phyloP scores from a whole-genome alignment of 2,888 invertebrate genomes.

The Ditylenchus weischeri region DNA sequence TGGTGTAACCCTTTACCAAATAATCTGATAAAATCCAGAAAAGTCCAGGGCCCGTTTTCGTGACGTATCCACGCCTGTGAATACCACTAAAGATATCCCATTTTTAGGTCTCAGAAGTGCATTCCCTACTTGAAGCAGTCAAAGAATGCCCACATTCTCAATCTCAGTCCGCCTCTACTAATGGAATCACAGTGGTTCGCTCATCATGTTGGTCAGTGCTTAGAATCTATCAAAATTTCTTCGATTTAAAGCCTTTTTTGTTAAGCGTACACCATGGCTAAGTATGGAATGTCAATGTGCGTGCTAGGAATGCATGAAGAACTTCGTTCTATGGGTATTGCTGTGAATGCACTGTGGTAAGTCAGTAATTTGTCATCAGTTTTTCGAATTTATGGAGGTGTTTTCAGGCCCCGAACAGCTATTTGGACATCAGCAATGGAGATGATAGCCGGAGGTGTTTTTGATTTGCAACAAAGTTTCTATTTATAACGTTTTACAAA shows the following conservation, averaged over 20 bases:
- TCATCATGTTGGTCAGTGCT: slow-evolving; percentile 59
- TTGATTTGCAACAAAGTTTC: not conserved
- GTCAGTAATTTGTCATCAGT: slow-evolving; percentile 64
- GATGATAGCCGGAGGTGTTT: slow-evolving; percentile 65
- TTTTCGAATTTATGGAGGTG: not conserved
- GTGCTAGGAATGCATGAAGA: slow-evolving; percentile 85
- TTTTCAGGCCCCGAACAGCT: slow-evolving; percentile 69
- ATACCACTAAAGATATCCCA: not conserved
- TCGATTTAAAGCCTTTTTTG: not conserved
- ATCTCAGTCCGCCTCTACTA: slow-evolving; percentile 87
- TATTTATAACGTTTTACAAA: slow-evolving; percentile 1
- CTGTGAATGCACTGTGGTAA: slow-evolving; percentile 87
- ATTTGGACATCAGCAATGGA: slow-evolving; percentile 75
- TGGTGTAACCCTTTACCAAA: too few relatives aligned
- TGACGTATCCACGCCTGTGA: not conserved
- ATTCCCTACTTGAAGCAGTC: slow-evolving; percentile 79
- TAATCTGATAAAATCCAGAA: too few relatives aligned
- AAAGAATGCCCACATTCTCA: slow-evolving; percentile 88
- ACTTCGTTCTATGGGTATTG: slow-evolving; percentile 76
- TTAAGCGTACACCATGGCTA: slow-evolving; percentile 89
- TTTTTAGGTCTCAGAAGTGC: slow-evolving; percentile 73
- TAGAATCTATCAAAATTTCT: not conserved
- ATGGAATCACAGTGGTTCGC: slow-evolving; percentile 79
- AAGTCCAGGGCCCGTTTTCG: too few relatives aligned
- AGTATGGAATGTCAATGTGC: slow-evolving; percentile 87